A percentile compares a stretch with the other conserved stretches of the same genome.
phyloP scores from a whole-genome alignment of 2,888 invertebrate species.

The Drosophila greeni region DNA sequence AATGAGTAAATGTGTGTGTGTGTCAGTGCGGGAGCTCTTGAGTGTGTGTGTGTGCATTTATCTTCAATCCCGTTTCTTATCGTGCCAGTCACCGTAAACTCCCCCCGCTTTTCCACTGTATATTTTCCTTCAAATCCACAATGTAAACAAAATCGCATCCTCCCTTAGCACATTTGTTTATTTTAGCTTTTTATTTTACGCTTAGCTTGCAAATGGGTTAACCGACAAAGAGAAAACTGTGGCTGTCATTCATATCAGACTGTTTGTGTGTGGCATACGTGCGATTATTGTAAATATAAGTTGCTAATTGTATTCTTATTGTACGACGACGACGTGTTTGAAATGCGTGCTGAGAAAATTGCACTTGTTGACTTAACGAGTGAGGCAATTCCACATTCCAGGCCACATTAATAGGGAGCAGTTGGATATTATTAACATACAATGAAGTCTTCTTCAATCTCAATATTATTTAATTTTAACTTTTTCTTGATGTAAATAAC shows the following conservation, averaged over 20 bases:
- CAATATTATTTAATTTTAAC: too few species aligned
- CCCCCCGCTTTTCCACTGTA: constrained; percentile 24
- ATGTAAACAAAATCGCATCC: constrained; percentile 40
- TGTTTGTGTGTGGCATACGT: neutral
- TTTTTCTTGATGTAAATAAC: too few species aligned
- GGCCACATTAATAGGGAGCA: constrained; percentile 6
- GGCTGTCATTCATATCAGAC: constrained; percentile 10
- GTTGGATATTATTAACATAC: too few species aligned
- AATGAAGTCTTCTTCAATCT: too few species aligned
- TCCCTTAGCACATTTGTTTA: constrained; percentile 18
- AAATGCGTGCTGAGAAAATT: constrained; percentile 35
- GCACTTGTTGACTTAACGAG: constrained; percentile 61
- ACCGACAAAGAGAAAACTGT: constrained; percentile 7
- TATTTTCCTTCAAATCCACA: constrained; percentile 21
- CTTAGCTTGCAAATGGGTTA: constrained; percentile 2
- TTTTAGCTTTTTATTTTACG: constrained; percentile 6
- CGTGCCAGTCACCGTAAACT: constrained; percentile 45
- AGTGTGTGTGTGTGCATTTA: constrained; percentile 52
- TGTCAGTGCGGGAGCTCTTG: constrained; percentile 18
- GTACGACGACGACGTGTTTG: constrained; percentile 2
- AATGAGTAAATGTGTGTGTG: constrained; percentile 17
- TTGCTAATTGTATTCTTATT: constrained; percentile 26
- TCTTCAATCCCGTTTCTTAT: constrained; percentile 65
- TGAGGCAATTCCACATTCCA: constrained; percentile 28
- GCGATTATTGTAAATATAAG: constrained; percentile 23